Evolutionary conservation across 2,113 vertebrate genomes (phyloP).

Genomic region (Tylochromis polylepis): DNA sequence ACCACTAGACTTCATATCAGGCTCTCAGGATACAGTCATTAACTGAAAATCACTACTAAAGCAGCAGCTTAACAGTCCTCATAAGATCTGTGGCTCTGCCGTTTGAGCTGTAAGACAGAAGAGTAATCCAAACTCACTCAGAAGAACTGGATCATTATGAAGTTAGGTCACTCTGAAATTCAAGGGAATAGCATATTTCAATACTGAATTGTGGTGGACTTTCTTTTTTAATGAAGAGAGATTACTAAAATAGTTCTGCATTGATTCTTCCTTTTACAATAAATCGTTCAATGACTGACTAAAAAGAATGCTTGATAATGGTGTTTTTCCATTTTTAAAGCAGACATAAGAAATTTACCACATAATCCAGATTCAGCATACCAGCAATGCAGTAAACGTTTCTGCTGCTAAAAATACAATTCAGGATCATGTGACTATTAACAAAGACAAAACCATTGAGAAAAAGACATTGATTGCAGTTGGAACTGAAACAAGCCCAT

Average conservation of each 20-base stretch:
- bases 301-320: neutral
- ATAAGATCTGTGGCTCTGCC: neutral
- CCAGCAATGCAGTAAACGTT: slow-evolving; percentile 13
- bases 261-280: slow-evolving; percentile 22
- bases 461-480: slow-evolving; percentile 41
- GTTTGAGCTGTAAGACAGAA: neutral
- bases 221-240: slow-evolving; percentile 33
- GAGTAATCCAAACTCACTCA: neutral
- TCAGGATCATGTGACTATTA: slow-evolving; percentile 44
- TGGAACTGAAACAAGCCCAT: slow-evolving; percentile 44
- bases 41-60: slow-evolving; percentile 41
- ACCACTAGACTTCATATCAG: neutral
- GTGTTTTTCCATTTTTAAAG: neutral
- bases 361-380: slow-evolving; percentile 25
- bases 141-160: slow-evolving; percentile 20
- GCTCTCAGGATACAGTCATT: neutral
- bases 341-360: neutral
- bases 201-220: neutral
- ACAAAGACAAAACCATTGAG: slow-evolving; percentile 40
- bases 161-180: slow-evolving; percentile 17
- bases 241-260: slow-evolving; percentile 35
- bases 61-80: slow-evolving; percentile 7
- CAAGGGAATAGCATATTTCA: slow-evolving; percentile 24
- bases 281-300: neutral
- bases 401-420: slow-evolving; percentile 38